Conservation (phyloP, 2,888 invertebrate species). For the Aleiodes alternator region DNA sequence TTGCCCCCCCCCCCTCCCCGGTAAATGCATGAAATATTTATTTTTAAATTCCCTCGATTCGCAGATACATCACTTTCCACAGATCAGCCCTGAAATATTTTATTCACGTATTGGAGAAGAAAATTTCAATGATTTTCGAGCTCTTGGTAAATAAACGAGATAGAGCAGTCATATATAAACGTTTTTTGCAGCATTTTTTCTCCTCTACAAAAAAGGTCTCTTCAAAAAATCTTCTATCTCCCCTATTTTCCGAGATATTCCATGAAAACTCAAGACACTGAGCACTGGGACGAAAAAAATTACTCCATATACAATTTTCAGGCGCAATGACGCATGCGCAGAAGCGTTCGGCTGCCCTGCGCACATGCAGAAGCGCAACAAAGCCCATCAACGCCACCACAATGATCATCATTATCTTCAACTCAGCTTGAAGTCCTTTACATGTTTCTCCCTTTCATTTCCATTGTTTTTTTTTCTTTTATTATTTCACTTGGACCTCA, state of each 20-base stretch:
- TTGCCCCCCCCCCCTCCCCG: neutral
- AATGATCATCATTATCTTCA: conserved; percentile 26
- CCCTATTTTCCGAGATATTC: too few relatives aligned
- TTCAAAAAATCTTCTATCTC: too few relatives aligned
- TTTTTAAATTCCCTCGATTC: conserved; percentile 6
- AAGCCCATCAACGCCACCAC: conserved; percentile 34
- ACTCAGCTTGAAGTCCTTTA: conserved; percentile 23
- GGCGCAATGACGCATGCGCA: neutral
- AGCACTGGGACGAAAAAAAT: too few relatives aligned
- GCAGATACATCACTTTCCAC: neutral
- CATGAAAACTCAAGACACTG: too few relatives aligned
- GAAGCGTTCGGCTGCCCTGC: neutral
- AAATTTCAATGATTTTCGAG: too few relatives aligned
- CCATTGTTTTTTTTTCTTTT: conserved; percentile 14
- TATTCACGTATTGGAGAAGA: too few relatives aligned
- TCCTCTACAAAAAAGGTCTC: too few relatives aligned
- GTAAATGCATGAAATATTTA: conserved; percentile 17
- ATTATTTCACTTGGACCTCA: conserved; percentile 5
- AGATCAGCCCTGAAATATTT: too few relatives aligned
- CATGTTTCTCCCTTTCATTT: conserved; percentile 3
- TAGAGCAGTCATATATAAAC: neutral
- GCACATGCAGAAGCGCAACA: conserved; percentile 31
- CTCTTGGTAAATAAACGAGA: neutral
- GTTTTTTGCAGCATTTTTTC: too few relatives aligned
- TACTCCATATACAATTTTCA: too few relatives aligned